Percentiles rank a stretch among this genome's conserved stretches.
phyloP scores from a whole-genome alignment of 1,140 invertebrate genomes.

The Drosophila subpulchrella region DNA sequence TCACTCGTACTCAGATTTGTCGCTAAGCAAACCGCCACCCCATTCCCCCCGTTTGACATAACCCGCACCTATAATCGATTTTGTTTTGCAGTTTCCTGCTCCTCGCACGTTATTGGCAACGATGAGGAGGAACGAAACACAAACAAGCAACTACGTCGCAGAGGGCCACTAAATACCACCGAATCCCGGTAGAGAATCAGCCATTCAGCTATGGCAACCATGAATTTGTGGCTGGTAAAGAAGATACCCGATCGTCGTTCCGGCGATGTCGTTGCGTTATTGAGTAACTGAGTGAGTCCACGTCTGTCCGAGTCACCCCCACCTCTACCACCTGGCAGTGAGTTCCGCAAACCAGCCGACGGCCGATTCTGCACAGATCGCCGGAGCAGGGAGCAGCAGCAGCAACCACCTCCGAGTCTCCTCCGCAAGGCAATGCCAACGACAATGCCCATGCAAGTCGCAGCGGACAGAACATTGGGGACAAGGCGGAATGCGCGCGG shows the following conservation, averaged over 20 bases:
- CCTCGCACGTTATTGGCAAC: constrained; percentile 81
- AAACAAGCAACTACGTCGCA: constrained; percentile 39
- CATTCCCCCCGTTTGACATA: constrained; percentile 33
- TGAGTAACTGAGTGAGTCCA: constrained; percentile 75
- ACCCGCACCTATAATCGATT: constrained; percentile 74
- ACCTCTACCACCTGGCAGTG: constrained; percentile 53
- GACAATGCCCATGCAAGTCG: constrained; percentile 42
- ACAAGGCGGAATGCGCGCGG: constrained; percentile 79
- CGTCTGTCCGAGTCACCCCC: constrained; percentile 72
- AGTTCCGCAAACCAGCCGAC: constrained; percentile 52
- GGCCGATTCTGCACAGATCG: constrained; percentile 58
- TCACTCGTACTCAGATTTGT: constrained; percentile 12
- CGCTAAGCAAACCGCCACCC: constrained; percentile 27
- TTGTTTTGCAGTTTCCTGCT: constrained; percentile 84
- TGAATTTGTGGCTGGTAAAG: constrained; percentile 13
- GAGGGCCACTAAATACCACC: not conserved
- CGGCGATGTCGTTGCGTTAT: constrained; percentile 24
- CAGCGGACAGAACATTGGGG: constrained; percentile 58
- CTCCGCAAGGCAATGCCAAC: constrained; percentile 39
- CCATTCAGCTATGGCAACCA: constrained; percentile 3
- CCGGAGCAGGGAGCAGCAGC: constrained; percentile 76
- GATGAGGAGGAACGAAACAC: constrained; percentile 79
- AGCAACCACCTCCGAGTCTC: constrained; percentile 79
- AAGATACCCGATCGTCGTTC: constrained; percentile 18
- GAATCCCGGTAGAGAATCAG: constrained; percentile 11